Base-by-base conservation (phyloP, 2,797 vertebrate genomes). In the Amphiprion clarkii region DNA sequence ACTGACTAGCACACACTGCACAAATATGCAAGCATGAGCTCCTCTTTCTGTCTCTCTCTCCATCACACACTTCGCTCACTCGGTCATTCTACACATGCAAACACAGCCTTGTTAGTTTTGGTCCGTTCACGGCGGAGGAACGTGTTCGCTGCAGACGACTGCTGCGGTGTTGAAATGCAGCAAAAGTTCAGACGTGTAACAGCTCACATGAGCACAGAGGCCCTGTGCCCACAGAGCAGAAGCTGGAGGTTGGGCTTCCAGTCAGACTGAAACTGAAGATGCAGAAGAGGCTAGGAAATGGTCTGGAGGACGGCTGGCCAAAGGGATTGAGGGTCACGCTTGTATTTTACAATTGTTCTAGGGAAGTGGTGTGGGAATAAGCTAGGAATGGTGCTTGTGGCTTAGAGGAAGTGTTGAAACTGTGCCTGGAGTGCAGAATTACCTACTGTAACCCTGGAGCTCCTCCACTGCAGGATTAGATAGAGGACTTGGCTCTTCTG, bases 281-380 rank as follows among this genome's bases (percentile, higher is more conserved):
- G 56, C 39, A 78, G 58, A 71, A 39, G 62, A 71, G 70, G 71
- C 66, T 56, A 44, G 54, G 67, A 84, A 84, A 84, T 11, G n/a
- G 51, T 33, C 40, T 27, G 73, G 66, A 74, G 65, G 61, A 19
- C 19, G 51, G 62, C 36, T 53, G 64, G 74, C 46, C 65, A 68
- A 74, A 52, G 56, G 33, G 29, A 49, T 57, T 11, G 54, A 62
- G 70, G 67, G 31, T 57, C n/a, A 17, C 25, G 71, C 67, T 76
- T 85, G 72, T 69, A 55, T 81, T 91, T 76, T 71, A 83, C 71
- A 60, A 82, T 77, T 68, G 82, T 72, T 90, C 33, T 11, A 46
- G 76, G 70, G 84, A 90, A 84, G 87, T 75, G 83, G 85, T 87
- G 56, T 39, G 72, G 74, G 70, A 86, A 76, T 82, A 68, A 79